Base-by-base conservation (phyloP, 2,113 vertebrate species). In the Paralichthys olivaceus region DNA sequence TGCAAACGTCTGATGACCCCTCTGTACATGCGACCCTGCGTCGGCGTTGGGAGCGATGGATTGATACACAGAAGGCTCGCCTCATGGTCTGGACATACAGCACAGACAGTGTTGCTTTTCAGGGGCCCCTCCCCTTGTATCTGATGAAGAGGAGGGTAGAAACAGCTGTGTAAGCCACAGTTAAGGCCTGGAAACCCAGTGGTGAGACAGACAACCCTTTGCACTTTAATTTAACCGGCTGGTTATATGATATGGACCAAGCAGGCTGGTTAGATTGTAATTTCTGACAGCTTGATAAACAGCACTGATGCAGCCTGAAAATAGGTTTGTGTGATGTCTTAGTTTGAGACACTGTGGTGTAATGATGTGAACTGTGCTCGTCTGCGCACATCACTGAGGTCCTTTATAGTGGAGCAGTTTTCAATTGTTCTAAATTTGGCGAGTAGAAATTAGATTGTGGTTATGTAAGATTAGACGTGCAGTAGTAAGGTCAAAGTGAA, bases 121-220 rank as follows among this genome's bases (percentile, higher is more conserved):
- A 72, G 63, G 55, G 70, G 65, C 79, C 73, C 75, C 54, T 77
- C 71, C 70, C 47, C n/a, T 77, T 84, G 53, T 81, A 88, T 90
- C 73, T 90, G 79, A 87, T 84, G 79, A 79, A 74, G 79, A 79
- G 32, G 68, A 83, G 73, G 82, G 84, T 68, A 85, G 82, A 91
- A 89, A 79, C 92, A 90, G 82, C 91, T 90, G 88, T 88, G 84
- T 86, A 89, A 89, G 87, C 84, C 72, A 70, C 80, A 87, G 74
- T 78, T 81, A 84, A 90, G 77, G 70, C 84, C 82, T 43, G 68
- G 61, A 86, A 88, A 82, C 70, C 84, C 68, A 81, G 81, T 15
- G 45, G 75, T 82, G 80, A 84, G 72, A 84, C 75, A 61, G 78
- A 67, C 76, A 84, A 79, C 75, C 79, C 58, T 66, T 3, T 51